phyloP scores from a whole-genome alignment of 2,113 vertebrate species.

The Misgurnus anguillicaudatus region DNA sequence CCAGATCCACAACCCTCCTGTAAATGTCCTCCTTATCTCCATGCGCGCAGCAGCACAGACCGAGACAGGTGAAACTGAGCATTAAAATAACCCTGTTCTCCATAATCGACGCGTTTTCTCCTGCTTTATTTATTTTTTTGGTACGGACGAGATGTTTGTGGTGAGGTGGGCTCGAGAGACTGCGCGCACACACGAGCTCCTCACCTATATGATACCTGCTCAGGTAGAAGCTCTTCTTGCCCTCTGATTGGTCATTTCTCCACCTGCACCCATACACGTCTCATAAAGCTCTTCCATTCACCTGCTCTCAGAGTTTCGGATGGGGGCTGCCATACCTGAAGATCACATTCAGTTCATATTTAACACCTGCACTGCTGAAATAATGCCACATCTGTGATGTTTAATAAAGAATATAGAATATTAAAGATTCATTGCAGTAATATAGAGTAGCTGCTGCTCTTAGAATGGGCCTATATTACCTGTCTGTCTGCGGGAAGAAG shows the following conservation, averaged over 20 bases:
- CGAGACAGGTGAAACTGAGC: slow-evolving; percentile 11
- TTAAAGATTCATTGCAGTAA: background rate
- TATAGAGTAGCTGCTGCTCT: too few species aligned
- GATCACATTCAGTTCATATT: background rate
- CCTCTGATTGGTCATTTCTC: slow-evolving; percentile 58
- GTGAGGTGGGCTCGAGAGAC: slow-evolving; percentile 7
- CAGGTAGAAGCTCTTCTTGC: slow-evolving; percentile 51
- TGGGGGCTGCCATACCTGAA: background rate
- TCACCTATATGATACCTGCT: slow-evolving; percentile 45
- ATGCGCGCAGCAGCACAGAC: slow-evolving; percentile 33
- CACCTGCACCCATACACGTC: slow-evolving; percentile 42
- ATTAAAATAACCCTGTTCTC: background rate
- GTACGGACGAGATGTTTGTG: background rate
- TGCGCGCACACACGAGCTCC: slow-evolving; percentile 4
- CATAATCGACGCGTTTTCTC: slow-evolving; percentile 3
- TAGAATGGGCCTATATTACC: background rate
- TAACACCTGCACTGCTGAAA: background rate
- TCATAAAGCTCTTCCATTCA: slow-evolving; percentile 45
- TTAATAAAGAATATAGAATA: background rate
- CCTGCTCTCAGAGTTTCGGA: slow-evolving; percentile 19
- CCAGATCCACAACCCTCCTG: slow-evolving; percentile 52
- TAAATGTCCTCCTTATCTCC: slow-evolving; percentile 57
- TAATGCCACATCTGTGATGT: background rate
- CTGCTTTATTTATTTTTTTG: background rate
- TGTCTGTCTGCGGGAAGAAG: too few species aligned